These are phyloP conservation scores for Hapalemur alaotrensis DNA, from an alignment of 2,797 vertebrate species.

Conservation along the genomic window DNA sequence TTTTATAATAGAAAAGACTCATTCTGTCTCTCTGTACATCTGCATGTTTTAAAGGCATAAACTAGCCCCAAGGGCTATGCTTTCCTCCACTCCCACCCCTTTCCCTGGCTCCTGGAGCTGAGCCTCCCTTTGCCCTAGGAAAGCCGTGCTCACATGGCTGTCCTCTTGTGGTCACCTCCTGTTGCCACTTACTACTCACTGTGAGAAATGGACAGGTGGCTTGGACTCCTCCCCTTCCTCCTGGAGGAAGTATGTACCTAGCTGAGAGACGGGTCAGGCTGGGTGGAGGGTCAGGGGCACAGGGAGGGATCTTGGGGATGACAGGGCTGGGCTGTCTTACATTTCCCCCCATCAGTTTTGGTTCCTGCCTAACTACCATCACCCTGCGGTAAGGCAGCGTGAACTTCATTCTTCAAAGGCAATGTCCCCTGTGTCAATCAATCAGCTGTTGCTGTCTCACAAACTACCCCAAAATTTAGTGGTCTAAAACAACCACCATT, in stretches of 20 bases:
- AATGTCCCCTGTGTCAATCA: not conserved
- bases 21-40: constrained; percentile 53
- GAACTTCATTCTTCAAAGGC: not conserved
- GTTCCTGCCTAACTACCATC: not conserved
- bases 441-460: not conserved
- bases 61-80: constrained; percentile 43
- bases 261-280: not conserved
- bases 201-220: not conserved
- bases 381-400: not conserved
- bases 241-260: not conserved
- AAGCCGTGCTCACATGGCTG: not conserved
- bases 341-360: not conserved
- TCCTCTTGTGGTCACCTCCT: not conserved
- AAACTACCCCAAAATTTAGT: not conserved
- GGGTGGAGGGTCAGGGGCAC: not conserved
- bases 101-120: not conserved
- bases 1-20: constrained; percentile 71
- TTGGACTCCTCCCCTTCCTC: not conserved
- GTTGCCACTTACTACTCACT: not conserved
- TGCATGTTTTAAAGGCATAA: constrained; percentile 74
- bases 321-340: not conserved
- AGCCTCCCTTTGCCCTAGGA: not conserved
- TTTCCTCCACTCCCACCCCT: not conserved
- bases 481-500: not conserved
- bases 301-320: not conserved